phyloP scores from a whole-genome alignment of 2,888 invertebrate species.

The Petrophora chlorosata region DNA sequence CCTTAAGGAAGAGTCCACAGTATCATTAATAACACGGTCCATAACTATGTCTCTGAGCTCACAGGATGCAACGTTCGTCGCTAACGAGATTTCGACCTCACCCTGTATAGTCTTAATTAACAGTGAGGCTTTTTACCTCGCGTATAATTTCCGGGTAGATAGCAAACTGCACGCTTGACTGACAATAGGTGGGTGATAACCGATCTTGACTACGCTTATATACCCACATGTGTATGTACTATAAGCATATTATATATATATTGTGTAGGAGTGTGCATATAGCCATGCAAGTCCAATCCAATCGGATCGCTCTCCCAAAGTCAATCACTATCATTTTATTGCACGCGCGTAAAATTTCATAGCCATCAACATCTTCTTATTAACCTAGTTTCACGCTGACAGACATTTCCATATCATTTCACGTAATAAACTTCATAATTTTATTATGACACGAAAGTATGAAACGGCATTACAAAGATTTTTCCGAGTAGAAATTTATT shows the following conservation, averaged over 20 bases:
- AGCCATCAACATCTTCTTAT: slow-evolving; percentile 36
- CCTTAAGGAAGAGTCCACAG: slow-evolving; percentile 9
- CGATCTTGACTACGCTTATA: slow-evolving; percentile 13
- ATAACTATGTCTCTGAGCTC: slow-evolving; percentile 29
- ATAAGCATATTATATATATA: background rate
- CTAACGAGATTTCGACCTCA: slow-evolving; percentile 53
- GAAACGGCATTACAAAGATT: slow-evolving; percentile 25
- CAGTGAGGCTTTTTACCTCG: slow-evolving; percentile 26
- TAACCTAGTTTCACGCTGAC: slow-evolving; percentile 35
- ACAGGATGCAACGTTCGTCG: slow-evolving; percentile 42
- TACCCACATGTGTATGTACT: background rate
- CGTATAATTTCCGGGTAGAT: slow-evolving; percentile 36
- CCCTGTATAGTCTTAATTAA: slow-evolving; percentile 28
- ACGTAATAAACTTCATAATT: slow-evolving; percentile 30
- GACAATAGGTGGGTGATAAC: slow-evolving; percentile 26
- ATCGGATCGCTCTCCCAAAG: slow-evolving; percentile 29
- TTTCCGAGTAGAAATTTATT: slow-evolving; percentile 57
- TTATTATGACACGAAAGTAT: slow-evolving; percentile 30
- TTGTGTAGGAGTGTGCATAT: slow-evolving; percentile 2
- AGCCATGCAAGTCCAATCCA: slow-evolving; percentile 30
- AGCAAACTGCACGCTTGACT: slow-evolving; percentile 24
- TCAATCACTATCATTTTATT: slow-evolving; percentile 40
- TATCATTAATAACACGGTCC: slow-evolving; percentile 30
- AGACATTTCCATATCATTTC: slow-evolving; percentile 32
- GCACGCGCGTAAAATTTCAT: slow-evolving; percentile 36